Percentiles rank a stretch among this genome's conserved stretches.
These are phyloP conservation scores for Toxotes jaculatrix DNA, from an alignment of 2,113 vertebrate species.

Conservation along the genomic window DNA sequence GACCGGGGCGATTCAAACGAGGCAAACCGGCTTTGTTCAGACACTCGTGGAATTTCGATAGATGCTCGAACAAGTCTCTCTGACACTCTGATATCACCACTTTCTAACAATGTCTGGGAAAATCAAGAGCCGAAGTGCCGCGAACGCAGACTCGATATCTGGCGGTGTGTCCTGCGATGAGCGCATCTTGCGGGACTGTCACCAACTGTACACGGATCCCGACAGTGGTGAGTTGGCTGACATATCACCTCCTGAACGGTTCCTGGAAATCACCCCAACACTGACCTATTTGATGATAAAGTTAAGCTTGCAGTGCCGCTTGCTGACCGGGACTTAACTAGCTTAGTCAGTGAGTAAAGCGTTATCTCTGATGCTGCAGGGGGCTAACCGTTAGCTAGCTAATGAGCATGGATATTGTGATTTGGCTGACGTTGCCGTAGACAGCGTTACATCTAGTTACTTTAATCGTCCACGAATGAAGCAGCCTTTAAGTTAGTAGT, in stretches of 20 bases:
- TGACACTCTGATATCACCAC: background rate
- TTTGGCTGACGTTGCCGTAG: slow-evolving; percentile 1
- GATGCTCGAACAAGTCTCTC: background rate
- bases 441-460: background rate
- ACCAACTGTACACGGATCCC: slow-evolving; percentile 83
- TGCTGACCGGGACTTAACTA: background rate
- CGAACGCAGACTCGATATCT: slow-evolving; percentile 79
- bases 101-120: slow-evolving; percentile 83
- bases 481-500: background rate
- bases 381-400: slow-evolving; percentile 53
- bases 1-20: slow-evolving; percentile 85
- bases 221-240: slow-evolving; percentile 81
- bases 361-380: background rate
- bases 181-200: slow-evolving; percentile 86
- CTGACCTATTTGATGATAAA: background rate
- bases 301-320: background rate
- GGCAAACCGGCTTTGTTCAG: slow-evolving; percentile 19
- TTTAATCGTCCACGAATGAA: background rate
- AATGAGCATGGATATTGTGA: background rate
- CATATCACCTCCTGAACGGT: background rate
- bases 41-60: background rate
- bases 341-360: background rate
- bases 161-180: slow-evolving; percentile 84
- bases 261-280: background rate
- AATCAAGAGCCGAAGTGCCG: slow-evolving; percentile 82